Conservation (phyloP, 2,797 vertebrate genomes). For the Petrocephalus sullivani region DNA sequence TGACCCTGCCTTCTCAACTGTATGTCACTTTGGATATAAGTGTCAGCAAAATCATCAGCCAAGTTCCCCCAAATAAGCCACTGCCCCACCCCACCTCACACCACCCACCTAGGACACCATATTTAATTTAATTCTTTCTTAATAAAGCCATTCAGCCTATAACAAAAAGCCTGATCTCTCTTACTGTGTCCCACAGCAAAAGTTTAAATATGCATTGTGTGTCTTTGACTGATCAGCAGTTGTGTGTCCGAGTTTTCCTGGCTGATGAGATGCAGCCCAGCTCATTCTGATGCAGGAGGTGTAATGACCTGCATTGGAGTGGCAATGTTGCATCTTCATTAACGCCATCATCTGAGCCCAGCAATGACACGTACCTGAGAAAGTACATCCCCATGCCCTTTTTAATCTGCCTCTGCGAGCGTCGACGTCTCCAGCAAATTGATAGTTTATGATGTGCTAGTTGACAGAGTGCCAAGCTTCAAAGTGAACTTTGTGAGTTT, state of each 20-base stretch:
- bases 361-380: slow-evolving; percentile 19
- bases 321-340: slow-evolving; percentile 40
- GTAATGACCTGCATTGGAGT: slow-evolving; percentile 21
- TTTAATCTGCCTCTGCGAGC: slow-evolving; percentile 11
- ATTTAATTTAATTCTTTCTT: neutral
- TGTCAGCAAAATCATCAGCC: neutral
- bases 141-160: neutral
- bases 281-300: slow-evolving; percentile 31
- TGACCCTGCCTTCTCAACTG: neutral
- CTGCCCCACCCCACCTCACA: neutral
- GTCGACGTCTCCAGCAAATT: slow-evolving; percentile 24
- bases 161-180: too few relatives aligned
- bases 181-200: neutral
- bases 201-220: neutral
- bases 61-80: neutral
- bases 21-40: neutral
- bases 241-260: slow-evolving; percentile 7
- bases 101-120: neutral
- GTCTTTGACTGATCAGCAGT: neutral
- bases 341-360: slow-evolving; percentile 32
- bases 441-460: slow-evolving; percentile 26
- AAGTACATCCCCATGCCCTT: slow-evolving; percentile 34
- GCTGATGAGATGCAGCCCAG: slow-evolving; percentile 15
- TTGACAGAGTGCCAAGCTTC: slow-evolving; percentile 30
- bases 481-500: slow-evolving; percentile 29